These are phyloP conservation scores for Cyprinella venusta DNA, from an alignment of 2,797 vertebrate genomes.

Conservation along the genomic window DNA sequence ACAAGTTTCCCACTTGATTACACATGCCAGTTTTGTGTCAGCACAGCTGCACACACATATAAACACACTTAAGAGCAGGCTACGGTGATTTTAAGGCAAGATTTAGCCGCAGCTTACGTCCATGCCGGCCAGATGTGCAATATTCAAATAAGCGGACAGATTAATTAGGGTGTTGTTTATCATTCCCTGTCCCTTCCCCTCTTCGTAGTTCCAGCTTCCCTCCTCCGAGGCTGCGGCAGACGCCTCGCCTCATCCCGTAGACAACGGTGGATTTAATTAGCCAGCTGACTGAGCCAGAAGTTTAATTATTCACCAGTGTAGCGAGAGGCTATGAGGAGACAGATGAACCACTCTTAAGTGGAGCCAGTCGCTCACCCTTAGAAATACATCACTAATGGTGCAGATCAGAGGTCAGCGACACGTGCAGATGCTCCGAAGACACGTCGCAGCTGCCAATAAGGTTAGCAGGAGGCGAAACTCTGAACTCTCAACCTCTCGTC, in stretches of 20 bases:
- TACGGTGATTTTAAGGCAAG: background rate
- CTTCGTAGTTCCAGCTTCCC: slow-evolving; percentile 28
- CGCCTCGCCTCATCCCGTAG: slow-evolving; percentile 44
- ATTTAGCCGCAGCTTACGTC: background rate
- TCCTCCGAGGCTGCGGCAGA: slow-evolving; percentile 44
- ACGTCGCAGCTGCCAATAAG: background rate
- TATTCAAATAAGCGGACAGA: slow-evolving; percentile 51
- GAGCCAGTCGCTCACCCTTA: slow-evolving; percentile 39
- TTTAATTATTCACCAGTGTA: slow-evolving; percentile 74
- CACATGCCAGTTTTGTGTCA: slow-evolving; percentile 63
- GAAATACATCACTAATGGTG: slow-evolving; percentile 24
- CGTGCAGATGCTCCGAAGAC: slow-evolving; percentile 16
- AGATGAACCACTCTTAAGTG: slow-evolving; percentile 43
- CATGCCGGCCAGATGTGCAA: slow-evolving; percentile 20
- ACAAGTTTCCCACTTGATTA: slow-evolving; percentile 71
- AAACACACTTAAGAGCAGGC: slow-evolving; percentile 27
- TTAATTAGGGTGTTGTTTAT: slow-evolving; percentile 58
- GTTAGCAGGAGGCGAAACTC: background rate
- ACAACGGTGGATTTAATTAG: slow-evolving; percentile 75
- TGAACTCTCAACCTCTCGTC: background rate
- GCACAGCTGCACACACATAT: slow-evolving; percentile 46
- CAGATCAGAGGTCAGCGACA: slow-evolving; percentile 50
- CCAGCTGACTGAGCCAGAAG: slow-evolving; percentile 68
- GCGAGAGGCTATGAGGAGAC: slow-evolving; percentile 29
- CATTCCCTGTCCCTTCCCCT: slow-evolving; percentile 19